These are phyloP conservation scores for Cyclopterus lumpus DNA, from an alignment of 2,797 vertebrate species.

Conservation along the genomic window DNA sequence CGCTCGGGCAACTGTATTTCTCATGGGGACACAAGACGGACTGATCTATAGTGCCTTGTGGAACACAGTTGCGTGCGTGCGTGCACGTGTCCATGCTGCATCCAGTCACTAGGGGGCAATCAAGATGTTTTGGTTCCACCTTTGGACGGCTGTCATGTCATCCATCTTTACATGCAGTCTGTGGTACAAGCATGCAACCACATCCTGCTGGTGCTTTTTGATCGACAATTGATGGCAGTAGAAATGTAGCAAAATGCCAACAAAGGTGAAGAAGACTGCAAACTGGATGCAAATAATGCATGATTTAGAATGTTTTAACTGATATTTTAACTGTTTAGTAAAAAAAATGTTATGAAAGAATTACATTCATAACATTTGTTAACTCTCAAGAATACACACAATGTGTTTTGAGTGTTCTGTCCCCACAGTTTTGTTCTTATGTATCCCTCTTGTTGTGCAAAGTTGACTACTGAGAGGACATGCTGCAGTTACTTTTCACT, in stretches of 20 bases:
- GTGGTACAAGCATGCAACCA: neutral
- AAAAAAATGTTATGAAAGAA: too few species aligned
- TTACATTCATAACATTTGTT: neutral
- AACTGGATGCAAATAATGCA: neutral
- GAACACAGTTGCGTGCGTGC: conserved; percentile 25
- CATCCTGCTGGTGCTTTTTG: neutral
- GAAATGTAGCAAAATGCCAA: neutral
- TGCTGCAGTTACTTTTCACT: too few species aligned
- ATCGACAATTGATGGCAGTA: neutral
- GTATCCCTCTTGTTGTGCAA: too few species aligned
- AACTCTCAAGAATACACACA: neutral
- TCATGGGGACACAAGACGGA: conserved; percentile 53
- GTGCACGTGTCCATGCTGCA: neutral
- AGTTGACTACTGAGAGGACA: too few species aligned
- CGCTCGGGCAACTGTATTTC: conserved; percentile 49
- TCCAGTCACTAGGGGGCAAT: neutral
- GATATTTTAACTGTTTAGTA: too few species aligned
- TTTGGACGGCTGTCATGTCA: neutral
- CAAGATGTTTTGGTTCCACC: neutral
- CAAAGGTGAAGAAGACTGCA: neutral
- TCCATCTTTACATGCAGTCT: neutral
- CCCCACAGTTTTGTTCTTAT: too few species aligned
- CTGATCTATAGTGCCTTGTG: conserved; percentile 55
- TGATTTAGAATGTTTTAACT: neutral
- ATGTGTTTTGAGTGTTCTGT: neutral